Evolutionary conservation across 2,113 vertebrate genomes (phyloP).

Genomic region (Archilochus colubris): DNA sequence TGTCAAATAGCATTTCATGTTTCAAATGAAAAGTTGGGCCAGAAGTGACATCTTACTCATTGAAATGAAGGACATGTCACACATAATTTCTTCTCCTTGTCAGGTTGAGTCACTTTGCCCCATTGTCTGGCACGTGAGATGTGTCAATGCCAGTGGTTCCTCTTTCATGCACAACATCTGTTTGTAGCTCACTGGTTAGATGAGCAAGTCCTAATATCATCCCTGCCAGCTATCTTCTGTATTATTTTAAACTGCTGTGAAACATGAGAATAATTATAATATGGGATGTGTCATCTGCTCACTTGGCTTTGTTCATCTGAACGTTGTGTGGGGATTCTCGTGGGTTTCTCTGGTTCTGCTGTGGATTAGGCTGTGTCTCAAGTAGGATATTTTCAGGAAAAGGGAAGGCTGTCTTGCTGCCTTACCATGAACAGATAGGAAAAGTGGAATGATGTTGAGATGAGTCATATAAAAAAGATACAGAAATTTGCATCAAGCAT

Average conservation of each 20-base stretch:
- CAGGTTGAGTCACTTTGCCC: constrained; percentile 29
- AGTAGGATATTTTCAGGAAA: background rate
- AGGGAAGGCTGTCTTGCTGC: background rate
- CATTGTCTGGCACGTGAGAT: constrained; percentile 18
- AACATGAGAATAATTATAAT: background rate
- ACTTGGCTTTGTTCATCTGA: background rate
- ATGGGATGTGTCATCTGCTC: background rate
- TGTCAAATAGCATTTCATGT: constrained; percentile 55
- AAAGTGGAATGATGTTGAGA: background rate
- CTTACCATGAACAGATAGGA: background rate
- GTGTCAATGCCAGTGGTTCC: constrained; percentile 34
- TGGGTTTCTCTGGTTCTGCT: background rate
- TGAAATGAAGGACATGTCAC: constrained; percentile 64
- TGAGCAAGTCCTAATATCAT: background rate
- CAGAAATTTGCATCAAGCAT: constrained; percentile 17
- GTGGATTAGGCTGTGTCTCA: background rate
- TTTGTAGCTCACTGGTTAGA: constrained; percentile 31
- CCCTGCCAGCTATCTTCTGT: constrained; percentile 2
- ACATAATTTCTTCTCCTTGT: constrained; percentile 33
- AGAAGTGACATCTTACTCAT: constrained; percentile 46
- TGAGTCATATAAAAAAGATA: background rate
- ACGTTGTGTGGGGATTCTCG: background rate
- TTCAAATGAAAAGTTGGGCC: constrained; percentile 21
- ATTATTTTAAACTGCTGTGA: background rate
- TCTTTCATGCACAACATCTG: constrained; percentile 32